A percentile compares a stretch with the other conserved stretches of the same genome.
Evolutionary conservation across 2,113 vertebrate genomes (phyloP).

Genomic region (Mormoops blainvillei): DNA sequence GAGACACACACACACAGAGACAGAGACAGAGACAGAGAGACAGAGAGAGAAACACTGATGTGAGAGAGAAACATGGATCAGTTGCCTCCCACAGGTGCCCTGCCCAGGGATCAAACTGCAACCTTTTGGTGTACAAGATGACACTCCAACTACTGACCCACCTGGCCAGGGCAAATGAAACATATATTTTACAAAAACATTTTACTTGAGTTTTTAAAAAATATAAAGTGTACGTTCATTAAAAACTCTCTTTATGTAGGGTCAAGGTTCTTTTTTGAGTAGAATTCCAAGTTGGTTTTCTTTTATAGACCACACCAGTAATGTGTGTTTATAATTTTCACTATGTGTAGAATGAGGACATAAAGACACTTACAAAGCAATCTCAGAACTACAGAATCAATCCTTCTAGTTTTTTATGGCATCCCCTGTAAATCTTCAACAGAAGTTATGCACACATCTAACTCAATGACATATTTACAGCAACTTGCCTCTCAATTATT

Average conservation of each 20-base stretch:
- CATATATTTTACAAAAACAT: background rate
- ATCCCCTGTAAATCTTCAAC: background rate
- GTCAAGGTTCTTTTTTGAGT: background rate
- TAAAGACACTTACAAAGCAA: background rate
- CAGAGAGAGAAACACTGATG: no score
- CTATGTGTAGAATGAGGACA: background rate
- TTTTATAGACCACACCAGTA: background rate
- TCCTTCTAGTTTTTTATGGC: background rate
- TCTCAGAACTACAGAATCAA: background rate
- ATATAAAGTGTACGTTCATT: background rate
- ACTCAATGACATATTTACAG: background rate
- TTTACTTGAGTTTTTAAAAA: constrained; percentile 28
- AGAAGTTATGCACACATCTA: background rate
- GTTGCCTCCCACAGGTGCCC: no score
- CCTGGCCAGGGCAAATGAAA: background rate
- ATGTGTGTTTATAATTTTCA: background rate
- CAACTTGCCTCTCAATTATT: background rate
- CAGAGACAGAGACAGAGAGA: no score
- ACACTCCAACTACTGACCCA: no score
- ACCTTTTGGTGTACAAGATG: no score
- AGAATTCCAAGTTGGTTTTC: background rate
- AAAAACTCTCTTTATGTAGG: background rate
- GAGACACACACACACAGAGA: no score
- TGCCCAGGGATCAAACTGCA: no score
- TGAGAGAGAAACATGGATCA: no score